Evolutionary conservation across 2,113 vertebrate species (phyloP).

Genomic region (Cercocebus atys): DNA sequence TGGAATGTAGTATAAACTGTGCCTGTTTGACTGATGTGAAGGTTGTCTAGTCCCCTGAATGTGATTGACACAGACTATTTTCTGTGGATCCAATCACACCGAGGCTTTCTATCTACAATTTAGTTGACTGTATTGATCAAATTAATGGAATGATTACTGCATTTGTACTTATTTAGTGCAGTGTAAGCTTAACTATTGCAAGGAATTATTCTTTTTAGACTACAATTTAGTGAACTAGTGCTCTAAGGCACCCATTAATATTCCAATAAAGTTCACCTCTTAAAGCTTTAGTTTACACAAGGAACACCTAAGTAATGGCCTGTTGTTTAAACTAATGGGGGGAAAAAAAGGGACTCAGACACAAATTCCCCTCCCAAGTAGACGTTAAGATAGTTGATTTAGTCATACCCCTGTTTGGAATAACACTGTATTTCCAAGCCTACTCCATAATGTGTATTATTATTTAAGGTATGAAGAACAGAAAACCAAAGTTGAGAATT

Average conservation of each 20-base stretch:
- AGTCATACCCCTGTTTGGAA: neutral
- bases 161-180: constrained; percentile 4
- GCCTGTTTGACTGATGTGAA: neutral
- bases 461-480: neutral
- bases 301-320: neutral
- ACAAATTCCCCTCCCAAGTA: neutral
- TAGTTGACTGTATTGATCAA: neutral
- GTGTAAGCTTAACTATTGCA: neutral
- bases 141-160: neutral
- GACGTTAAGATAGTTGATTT: neutral
- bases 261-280: neutral
- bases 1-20: neutral
- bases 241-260: neutral
- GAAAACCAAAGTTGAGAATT: neutral
- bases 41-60: neutral
- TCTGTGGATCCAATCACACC: neutral
- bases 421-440: neutral
- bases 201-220: neutral
- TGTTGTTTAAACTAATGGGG: neutral
- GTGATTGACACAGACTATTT: neutral
- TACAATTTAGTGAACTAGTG: neutral
- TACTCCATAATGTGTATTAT: no score
- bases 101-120: neutral
- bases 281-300: neutral
- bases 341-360: neutral